Conservation (phyloP, 2,113 vertebrate species). For the Nannobrachium achirus region DNA sequence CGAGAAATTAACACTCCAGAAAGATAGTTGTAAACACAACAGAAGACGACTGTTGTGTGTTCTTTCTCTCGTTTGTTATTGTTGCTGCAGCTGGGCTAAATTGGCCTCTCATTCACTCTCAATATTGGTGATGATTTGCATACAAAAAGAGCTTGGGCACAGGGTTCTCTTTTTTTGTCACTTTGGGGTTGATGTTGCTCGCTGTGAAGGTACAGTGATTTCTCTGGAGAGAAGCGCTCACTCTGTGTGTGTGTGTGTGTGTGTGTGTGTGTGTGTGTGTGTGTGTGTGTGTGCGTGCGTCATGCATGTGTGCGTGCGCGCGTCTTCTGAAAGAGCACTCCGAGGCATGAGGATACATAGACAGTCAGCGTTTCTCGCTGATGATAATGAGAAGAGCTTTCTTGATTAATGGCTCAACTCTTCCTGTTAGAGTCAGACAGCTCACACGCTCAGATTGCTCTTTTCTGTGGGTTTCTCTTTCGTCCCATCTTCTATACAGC, state of each 20-base stretch:
- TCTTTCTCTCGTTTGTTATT: conserved; percentile 6
- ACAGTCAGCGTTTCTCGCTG: conserved; percentile 70
- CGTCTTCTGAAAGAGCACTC: conserved; percentile 17
- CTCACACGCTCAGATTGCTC: conserved; percentile 63
- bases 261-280: conserved; percentile 17
- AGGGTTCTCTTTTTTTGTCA: conserved; percentile 34
- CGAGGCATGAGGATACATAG: conserved; percentile 45
- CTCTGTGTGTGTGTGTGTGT: conserved; percentile 35
- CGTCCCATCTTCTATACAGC: conserved; percentile 33
- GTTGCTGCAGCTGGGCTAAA: conserved; percentile 42
- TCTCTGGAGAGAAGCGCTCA: conserved; percentile 53
- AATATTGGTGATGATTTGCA: conserved; percentile 51
- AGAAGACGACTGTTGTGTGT: not conserved
- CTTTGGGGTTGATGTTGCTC: conserved; percentile 30
- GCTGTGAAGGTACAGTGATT: conserved; percentile 37
- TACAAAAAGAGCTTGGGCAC: conserved; percentile 56
- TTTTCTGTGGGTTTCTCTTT: conserved; percentile 45
- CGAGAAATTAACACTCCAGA: conserved; percentile 38
- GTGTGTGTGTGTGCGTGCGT: not conserved
- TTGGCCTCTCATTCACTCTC: conserved; percentile 58
- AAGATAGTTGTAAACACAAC: not conserved
- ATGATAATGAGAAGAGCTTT: conserved; percentile 65
- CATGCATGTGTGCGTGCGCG: not conserved
- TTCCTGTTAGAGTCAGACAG: conserved; percentile 53
- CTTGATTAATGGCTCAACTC: conserved; percentile 72